Percentiles rank a stretch among this genome's conserved stretches.
Conservation (phyloP, 1,140 invertebrate species). For the Gryllus bimaculatus region DNA sequence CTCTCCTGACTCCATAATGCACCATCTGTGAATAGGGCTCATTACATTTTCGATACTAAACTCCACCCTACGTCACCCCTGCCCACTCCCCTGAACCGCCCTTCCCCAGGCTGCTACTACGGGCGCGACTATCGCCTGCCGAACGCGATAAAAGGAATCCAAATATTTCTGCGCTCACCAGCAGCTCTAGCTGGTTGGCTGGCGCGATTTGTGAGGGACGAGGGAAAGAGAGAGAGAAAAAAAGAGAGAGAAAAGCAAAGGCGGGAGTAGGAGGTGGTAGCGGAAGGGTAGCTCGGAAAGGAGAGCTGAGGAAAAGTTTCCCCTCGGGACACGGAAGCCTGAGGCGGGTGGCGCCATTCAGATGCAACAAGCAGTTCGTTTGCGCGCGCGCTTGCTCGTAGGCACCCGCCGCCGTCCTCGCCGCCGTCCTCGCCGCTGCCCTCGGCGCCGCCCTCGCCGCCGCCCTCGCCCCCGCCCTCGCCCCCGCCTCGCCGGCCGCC, state of each 20-base stretch:
- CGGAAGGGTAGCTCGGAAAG: background rate
- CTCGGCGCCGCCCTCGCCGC: background rate
- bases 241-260: too few species aligned
- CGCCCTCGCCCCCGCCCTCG: background rate
- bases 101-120: background rate
- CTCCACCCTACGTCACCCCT: background rate
- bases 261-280: too few species aligned
- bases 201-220: too few species aligned
- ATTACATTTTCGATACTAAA: background rate
- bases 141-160: background rate
- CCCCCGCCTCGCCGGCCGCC: too few species aligned
- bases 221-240: too few species aligned
- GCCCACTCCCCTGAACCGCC: background rate
- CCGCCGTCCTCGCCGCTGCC: too few species aligned
- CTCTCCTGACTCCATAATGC: background rate
- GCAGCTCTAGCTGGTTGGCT: background rate
- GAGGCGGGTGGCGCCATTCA: background rate
- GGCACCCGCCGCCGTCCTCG: too few species aligned
- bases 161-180: background rate
- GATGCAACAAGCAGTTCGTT: constrained; percentile 3
- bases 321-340: background rate
- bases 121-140: background rate
- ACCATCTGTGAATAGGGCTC: background rate
- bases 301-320: background rate
- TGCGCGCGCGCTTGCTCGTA: background rate